Conservation (phyloP, 2,888 invertebrate species). For the Taenaris catops region DNA sequence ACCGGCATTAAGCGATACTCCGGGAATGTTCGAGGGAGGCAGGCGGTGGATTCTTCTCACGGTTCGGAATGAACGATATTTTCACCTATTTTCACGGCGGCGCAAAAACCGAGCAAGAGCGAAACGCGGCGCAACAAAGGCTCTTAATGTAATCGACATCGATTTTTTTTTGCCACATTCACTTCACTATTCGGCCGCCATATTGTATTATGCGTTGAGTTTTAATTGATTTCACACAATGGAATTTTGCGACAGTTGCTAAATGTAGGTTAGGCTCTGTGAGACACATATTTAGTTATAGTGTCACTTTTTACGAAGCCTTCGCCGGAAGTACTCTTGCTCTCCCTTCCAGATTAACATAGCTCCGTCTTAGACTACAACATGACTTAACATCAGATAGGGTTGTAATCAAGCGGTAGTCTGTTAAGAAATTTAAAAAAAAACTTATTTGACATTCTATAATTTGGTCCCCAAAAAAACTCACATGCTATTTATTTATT, state of each 20-base stretch:
- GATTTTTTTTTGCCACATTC: constrained; percentile 37
- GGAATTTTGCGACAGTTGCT: constrained; percentile 11
- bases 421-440: too few species aligned
- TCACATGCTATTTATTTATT: too few species aligned
- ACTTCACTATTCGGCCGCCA: constrained; percentile 33
- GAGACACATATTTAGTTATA: too few species aligned
- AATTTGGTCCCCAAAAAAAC: too few species aligned
- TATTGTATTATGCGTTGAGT: constrained; percentile 18
- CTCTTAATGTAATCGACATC: constrained; percentile 43
- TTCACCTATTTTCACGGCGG: constrained; percentile 66
- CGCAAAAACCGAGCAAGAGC: constrained; percentile 52
- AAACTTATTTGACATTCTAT: too few species aligned
- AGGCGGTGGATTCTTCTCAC: constrained; percentile 48
- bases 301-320: too few species aligned
- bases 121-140: constrained; percentile 42
- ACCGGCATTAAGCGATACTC: constrained; percentile 75
- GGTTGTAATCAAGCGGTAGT: too few species aligned
- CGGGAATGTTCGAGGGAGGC: constrained; percentile 48
- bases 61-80: constrained; percentile 49
- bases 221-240: constrained; percentile 11
- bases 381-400: too few species aligned
- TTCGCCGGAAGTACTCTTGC: too few species aligned
- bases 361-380: too few species aligned
- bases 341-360: too few species aligned
- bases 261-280: constrained; percentile 4